Evolutionary conservation across 2,797 vertebrate genomes (phyloP), one percentile per base, ranked within the genome.

Genomic region (Pyrocephalus nanus): DNA sequence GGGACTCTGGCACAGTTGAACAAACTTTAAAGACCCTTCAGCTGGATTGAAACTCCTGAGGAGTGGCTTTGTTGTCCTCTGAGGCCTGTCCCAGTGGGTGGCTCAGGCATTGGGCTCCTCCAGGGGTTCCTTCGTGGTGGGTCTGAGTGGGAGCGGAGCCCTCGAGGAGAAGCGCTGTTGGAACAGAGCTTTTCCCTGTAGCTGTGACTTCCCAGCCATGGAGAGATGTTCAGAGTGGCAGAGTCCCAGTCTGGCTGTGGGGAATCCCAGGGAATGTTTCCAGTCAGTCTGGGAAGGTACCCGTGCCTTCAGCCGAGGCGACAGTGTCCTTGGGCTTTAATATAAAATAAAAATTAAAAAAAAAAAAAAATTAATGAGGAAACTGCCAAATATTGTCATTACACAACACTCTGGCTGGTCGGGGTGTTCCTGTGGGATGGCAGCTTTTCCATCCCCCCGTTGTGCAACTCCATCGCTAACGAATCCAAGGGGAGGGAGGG

Each of bases 1-100:
- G 93, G 81, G 92, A 62, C 76, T 81, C 78, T 45, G 62, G n/a
- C 45, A 12, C 87, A 84, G 36, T 9, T 48, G 81, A 95, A 48
- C 69, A 86, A 60, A 78, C 58, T 90, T 84, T 62, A 27, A 88
- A 84, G 73, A 53, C 42, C 75, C 54, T 73, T 78, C 83, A 72
- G 8, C 45, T 50, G 73, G 70, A 34, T 14, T 32, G 65, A 42
- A 53, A 15, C 66, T 79, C 8, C 0, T 26, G 53, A 50, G 69
- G 42, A 62, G 47, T 1, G 2, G 57, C 69, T 94, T 76, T 79
- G 78, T 66, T 66, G 43, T 74, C 61, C 65, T 54, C 65, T 1
- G 1, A 61, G 54, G 34, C 51, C 30, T 73, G 36, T 87, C 78
- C 75, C 32, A 29, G 72, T 2, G 29, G 72, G 69, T 1, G 5